Conservation (phyloP, 2,888 invertebrate genomes). For the Dasypogon diadema region DNA sequence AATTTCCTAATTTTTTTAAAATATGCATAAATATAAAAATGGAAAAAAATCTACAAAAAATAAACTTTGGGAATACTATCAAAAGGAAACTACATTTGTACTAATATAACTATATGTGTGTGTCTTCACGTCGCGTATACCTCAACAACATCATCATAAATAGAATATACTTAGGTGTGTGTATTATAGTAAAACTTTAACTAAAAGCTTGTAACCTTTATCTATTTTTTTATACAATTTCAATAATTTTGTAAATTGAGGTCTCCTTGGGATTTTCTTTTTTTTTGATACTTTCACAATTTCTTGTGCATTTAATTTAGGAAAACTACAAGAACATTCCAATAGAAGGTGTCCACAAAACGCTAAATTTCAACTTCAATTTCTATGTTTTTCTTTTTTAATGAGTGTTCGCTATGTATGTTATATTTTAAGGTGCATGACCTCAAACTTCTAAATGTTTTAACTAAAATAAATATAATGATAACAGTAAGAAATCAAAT, state of each 20-base stretch:
- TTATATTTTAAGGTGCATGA: constrained; percentile 15
- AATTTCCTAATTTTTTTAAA: constrained; percentile 55
- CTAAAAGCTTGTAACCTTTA: constrained; percentile 37
- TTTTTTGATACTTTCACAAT: not conserved
- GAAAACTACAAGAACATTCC: not conserved
- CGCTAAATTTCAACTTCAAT: not conserved
- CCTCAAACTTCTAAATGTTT: constrained; percentile 23
- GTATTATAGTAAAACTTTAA: constrained; percentile 46
- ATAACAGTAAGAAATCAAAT: constrained; percentile 53
- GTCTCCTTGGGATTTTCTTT: constrained; percentile 13
- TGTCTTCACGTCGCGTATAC: constrained; percentile 72
- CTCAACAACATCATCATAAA: constrained; percentile 65
- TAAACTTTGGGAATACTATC: constrained; percentile 55
- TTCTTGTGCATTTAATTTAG: not conserved
- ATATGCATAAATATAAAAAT: constrained; percentile 49
- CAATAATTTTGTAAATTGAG: constrained; percentile 25
- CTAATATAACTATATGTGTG: constrained; percentile 66
- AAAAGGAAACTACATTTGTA: constrained; percentile 55
- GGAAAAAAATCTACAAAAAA: constrained; percentile 55
- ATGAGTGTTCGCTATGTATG: not conserved
- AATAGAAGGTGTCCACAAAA: not conserved
- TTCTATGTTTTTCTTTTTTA: no score
- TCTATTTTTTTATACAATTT: constrained; percentile 29
- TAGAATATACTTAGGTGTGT: constrained; percentile 43
- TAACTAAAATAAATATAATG: constrained; percentile 35